Evolutionary conservation across 2,888 invertebrate species (phyloP).

Genomic region (Ornithoptera alexandrae): DNA sequence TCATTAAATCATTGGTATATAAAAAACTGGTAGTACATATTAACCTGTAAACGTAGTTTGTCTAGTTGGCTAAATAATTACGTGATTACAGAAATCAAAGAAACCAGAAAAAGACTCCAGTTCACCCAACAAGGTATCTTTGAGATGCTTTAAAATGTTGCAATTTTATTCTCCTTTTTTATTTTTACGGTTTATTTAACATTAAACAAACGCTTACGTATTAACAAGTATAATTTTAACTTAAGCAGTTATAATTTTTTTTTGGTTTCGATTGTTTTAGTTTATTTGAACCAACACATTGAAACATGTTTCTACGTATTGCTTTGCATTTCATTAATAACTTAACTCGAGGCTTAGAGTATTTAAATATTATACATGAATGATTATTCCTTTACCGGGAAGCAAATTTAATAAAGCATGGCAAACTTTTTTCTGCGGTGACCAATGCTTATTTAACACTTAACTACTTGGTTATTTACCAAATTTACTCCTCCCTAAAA

Average conservation of each 20-base stretch:
- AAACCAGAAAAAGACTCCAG: slow-evolving; percentile 86
- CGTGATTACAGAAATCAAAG: slow-evolving; percentile 86
- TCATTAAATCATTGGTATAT: slow-evolving; percentile 1
- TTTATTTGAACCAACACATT: slow-evolving; percentile 19
- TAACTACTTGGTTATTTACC: too few species aligned
- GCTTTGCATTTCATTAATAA: slow-evolving; percentile 11
- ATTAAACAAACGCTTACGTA: slow-evolving; percentile 36
- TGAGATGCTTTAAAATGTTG: slow-evolving; percentile 48
- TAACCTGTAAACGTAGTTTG: slow-evolving; percentile 10
- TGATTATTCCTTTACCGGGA: neutral
- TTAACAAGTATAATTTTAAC: slow-evolving; percentile 56
- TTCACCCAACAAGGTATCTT: slow-evolving; percentile 85
- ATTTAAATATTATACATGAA: neutral
- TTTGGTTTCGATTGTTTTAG: slow-evolving; percentile 42
- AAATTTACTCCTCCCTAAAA: too few species aligned
- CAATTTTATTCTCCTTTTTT: slow-evolving; percentile 41
- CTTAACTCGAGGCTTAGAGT: slow-evolving; percentile 5
- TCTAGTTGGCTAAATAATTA: slow-evolving; percentile 44
- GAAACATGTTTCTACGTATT: neutral
- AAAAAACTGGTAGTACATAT: neutral
- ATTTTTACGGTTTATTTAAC: slow-evolving; percentile 29
- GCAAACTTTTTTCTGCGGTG: neutral
- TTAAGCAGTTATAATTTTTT: slow-evolving; percentile 40
- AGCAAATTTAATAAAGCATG: neutral
- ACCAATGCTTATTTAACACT: neutral